phyloP scores from a whole-genome alignment of 2,113 vertebrate species.

The Xerus inauris region DNA sequence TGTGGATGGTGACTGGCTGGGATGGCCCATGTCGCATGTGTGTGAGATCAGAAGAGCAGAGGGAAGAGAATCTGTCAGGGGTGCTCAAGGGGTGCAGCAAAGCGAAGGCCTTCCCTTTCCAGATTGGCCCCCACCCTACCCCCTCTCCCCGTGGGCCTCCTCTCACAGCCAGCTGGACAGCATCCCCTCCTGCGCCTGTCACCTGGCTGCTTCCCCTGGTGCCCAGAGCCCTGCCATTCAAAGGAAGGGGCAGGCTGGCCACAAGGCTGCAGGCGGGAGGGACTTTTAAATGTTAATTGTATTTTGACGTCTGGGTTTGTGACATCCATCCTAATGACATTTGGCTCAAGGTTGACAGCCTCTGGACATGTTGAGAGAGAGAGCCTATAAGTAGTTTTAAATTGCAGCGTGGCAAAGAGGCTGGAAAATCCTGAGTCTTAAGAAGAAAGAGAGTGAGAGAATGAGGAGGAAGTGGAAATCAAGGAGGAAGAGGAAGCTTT shows the following conservation, averaged over 20 bases:
- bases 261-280: neutral
- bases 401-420: constrained; percentile 62
- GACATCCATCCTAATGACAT: constrained; percentile 67
- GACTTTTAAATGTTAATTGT: constrained; percentile 81
- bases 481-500: neutral
- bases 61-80: too few species aligned
- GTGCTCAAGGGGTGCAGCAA: accelerated
- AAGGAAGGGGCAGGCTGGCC: neutral
- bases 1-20: neutral
- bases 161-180: neutral
- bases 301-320: constrained; percentile 67
- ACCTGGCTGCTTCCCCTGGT: accelerated
- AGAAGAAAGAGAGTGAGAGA: neutral
- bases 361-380: constrained; percentile 30
- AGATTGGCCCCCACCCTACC: neutral
- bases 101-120: neutral
- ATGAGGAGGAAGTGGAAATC: neutral
- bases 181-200: neutral
- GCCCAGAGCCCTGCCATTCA: neutral
- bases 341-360: constrained; percentile 72
- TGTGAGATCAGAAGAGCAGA: neutral
- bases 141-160: accelerated
- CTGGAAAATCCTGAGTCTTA: constrained; percentile 60
- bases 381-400: constrained; percentile 70
- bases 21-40: neutral